phyloP scores from a whole-genome alignment of 2,797 vertebrate genomes.

The Galagoides demidoff region DNA sequence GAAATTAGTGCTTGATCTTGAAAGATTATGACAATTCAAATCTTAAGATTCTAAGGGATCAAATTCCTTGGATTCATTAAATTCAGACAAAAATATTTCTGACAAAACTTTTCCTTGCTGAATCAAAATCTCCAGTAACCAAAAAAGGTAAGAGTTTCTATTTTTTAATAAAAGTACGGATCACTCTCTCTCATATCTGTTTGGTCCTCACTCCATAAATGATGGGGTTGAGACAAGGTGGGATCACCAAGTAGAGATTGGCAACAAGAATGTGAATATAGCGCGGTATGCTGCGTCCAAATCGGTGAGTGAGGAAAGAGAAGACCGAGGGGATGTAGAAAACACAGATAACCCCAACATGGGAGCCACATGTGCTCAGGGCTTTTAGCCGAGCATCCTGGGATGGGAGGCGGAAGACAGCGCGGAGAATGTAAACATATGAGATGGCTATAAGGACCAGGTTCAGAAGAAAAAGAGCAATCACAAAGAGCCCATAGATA shows the following conservation, averaged over 20 bases:
- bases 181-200: slow-evolving; percentile 75
- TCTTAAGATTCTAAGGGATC: background rate
- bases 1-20: background rate
- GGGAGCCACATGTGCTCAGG: slow-evolving; percentile 56
- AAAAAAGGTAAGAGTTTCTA: background rate
- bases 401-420: too few relatives aligned
- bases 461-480: slow-evolving; percentile 43
- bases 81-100: background rate
- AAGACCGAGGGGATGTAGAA: slow-evolving; percentile 30
- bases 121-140: background rate
- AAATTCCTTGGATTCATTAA: background rate
- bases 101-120: background rate
- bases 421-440: too few relatives aligned
- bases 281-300: slow-evolving; percentile 67
- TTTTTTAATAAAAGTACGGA: background rate
- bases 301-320: slow-evolving; percentile 76
- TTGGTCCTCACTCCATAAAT: slow-evolving; percentile 87
- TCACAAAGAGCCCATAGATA: slow-evolving; percentile 79
- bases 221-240: slow-evolving; percentile 70
- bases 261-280: slow-evolving; percentile 56
- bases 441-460: background rate
- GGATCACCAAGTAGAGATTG: slow-evolving; percentile 73
- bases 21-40: background rate
- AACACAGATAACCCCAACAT: slow-evolving; percentile 33
- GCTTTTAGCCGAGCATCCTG: slow-evolving; percentile 35